A percentile compares a stretch with the other conserved stretches of the same genome.
Conservation (phyloP, 2,797 vertebrate genomes). For the Sandelia bainsii region DNA sequence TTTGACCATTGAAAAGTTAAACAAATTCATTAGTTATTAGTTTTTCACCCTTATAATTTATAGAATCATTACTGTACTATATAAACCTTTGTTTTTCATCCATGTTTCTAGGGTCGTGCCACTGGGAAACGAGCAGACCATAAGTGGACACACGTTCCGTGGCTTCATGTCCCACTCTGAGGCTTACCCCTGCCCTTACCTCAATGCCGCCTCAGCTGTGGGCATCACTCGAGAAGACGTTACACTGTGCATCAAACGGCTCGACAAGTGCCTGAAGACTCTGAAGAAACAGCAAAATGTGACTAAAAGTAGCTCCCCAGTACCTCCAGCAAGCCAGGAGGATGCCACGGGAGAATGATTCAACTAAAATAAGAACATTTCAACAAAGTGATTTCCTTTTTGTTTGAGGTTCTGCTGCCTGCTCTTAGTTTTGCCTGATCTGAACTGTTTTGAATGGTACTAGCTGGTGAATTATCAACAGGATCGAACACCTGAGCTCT, state of each 20-base stretch:
- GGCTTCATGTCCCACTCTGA: conserved; percentile 96
- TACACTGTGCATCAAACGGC: conserved; percentile 91
- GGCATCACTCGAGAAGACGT: conserved; percentile 93
- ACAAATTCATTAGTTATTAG: background rate
- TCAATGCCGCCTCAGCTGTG: conserved; percentile 95
- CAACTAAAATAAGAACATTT: conserved; percentile 11
- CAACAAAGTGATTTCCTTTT: background rate
- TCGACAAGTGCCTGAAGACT: conserved; percentile 93
- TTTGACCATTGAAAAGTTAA: too few relatives aligned
- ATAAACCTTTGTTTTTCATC: conserved; percentile 4
- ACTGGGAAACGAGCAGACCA: conserved; percentile 87
- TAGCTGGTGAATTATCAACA: conserved; percentile 13
- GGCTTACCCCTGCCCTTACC: conserved; percentile 92
- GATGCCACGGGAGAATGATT: conserved; percentile 47
- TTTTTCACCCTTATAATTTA: too few relatives aligned
- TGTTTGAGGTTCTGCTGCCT: conserved; percentile 1
- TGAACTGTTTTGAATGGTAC: background rate
- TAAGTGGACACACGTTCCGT: conserved; percentile 91
- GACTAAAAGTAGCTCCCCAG: conserved; percentile 21
- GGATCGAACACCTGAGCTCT: conserved; percentile 8
- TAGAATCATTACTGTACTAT: background rate
- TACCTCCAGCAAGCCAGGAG: conserved; percentile 9
- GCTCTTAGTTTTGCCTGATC: background rate
- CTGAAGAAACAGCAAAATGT: conserved; percentile 80
- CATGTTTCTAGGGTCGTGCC: conserved; percentile 89